Evolutionary conservation across 1,140 invertebrate species (phyloP).

Genomic region (Drosophila ercepeae): DNA sequence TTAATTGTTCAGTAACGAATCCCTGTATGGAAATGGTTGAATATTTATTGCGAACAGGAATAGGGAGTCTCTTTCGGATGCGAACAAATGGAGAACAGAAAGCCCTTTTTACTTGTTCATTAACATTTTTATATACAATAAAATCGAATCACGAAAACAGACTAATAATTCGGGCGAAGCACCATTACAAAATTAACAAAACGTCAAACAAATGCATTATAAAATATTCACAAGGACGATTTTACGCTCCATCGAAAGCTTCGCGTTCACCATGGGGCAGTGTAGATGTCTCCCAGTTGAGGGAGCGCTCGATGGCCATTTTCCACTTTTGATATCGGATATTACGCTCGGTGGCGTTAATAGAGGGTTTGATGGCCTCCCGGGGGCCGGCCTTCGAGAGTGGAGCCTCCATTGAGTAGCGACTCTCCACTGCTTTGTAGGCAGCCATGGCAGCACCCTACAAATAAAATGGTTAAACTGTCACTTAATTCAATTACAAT

Average conservation of each 20-base stretch:
- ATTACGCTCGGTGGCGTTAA: conserved; percentile 89
- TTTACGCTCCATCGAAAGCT: conserved; percentile 62
- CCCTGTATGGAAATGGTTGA: too few species aligned
- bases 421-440: conserved; percentile 87
- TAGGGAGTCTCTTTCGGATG: too few species aligned
- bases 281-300: conserved; percentile 89
- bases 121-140: conserved; percentile 68
- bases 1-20: too few species aligned
- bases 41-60: too few species aligned
- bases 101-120: conserved; percentile 69
- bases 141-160: conserved; percentile 42
- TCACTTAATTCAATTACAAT: not conserved
- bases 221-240: not conserved
- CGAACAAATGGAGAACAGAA: too few species aligned
- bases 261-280: conserved; percentile 63
- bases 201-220: not conserved
- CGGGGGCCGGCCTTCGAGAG: conserved; percentile 79
- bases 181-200: not conserved
- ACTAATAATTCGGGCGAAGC: not conserved
- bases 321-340: conserved; percentile 92
- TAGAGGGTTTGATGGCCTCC: conserved; percentile 87
- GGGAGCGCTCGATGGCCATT: conserved; percentile 91
- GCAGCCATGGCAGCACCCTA: conserved; percentile 91
- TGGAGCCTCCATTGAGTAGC: conserved; percentile 85
- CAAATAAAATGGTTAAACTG: not conserved